A percentile compares a stretch with the other conserved stretches of the same genome.
Conservation (phyloP, 2,888 invertebrate species). For the Arge pagana region DNA sequence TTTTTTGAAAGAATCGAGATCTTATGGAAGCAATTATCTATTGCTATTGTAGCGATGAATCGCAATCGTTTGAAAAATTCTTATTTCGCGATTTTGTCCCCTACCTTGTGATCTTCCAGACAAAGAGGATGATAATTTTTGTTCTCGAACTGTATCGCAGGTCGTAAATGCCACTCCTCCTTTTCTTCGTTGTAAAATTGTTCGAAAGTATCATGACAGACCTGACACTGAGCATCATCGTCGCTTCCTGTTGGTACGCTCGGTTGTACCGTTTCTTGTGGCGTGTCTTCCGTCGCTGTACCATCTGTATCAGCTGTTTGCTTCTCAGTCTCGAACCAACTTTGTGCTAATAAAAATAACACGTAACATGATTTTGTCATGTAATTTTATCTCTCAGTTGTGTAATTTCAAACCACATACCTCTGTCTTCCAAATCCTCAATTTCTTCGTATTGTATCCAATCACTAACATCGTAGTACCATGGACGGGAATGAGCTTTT, state of each 20-base stretch:
- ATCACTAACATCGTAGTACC: constrained; percentile 89
- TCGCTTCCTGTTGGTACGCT: constrained; percentile 75
- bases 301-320: constrained; percentile 64
- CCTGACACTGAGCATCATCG: constrained; percentile 75
- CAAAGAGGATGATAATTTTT: constrained; percentile 88
- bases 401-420: no score
- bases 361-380: neutral
- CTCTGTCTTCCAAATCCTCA: constrained; percentile 87
- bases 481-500: constrained; percentile 81
- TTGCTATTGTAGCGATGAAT: neutral
- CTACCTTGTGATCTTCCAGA: constrained; percentile 83
- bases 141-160: constrained; percentile 77
- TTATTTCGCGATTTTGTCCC: no score
- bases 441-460: constrained; percentile 96
- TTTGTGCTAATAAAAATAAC: constrained; percentile 69
- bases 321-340: constrained; percentile 80
- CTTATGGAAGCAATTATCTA: neutral
- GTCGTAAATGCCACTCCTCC: constrained; percentile 95
- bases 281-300: constrained; percentile 62
- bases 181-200: constrained; percentile 96
- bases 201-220: constrained; percentile 92
- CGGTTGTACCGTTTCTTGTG: constrained; percentile 67
- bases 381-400: constrained; percentile 8
- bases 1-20: neutral
- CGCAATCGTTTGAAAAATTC: neutral